Evolutionary conservation across 2,888 invertebrate genomes (phyloP), one percentile per base, ranked within the genome.

Genomic region (Bellardia bayeri): DNA sequence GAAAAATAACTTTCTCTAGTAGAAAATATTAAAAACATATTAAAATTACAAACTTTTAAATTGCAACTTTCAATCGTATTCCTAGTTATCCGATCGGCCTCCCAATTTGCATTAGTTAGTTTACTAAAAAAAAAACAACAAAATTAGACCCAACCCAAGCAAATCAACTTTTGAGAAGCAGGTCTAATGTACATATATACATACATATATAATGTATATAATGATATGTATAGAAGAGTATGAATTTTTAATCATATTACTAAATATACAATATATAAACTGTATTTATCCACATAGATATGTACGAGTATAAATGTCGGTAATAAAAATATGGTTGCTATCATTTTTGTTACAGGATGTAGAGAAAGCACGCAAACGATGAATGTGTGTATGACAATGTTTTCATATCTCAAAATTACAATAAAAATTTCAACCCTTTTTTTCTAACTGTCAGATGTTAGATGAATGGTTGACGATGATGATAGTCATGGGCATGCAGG

Each of bases 221-320:
- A 71, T 71, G 30, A n/a, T n/a, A 45, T 58, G 42, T 45, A 23
- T 37, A 79, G 4, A 45, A 37, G 56, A 54, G 64, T 66, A 66
- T 74, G 56, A 56, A 66, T 74, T 82, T 80, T 82, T 82, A 82
- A 82, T 82, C 81, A 74, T 82, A 72, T 81, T 81, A 74, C 45
- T 64, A 40, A 64, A 40, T 3, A 16, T 64, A 64, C 40, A 16
- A 8, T 9, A 40, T 3, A 37, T 37, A n/a, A n/a, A 64, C n/a
- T 1, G 14, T 58, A 61, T 33, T 14, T 61, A 37, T 61, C 33
- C 2, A 40, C 14, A 64, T 40, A 9, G 9, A n/a, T 64, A 16
- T 23, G 11, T 9, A 13, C 23, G 3, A 8, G 5, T 37, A 54
- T 16, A 8, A 54, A 2, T 54, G 5, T 54, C n/a, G n/a, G 5